A percentile compares a stretch with the other conserved stretches of the same genome.
Conservation (phyloP, 35 echinoderm and acorn worm species). For the Acanthaster planci region DNA sequence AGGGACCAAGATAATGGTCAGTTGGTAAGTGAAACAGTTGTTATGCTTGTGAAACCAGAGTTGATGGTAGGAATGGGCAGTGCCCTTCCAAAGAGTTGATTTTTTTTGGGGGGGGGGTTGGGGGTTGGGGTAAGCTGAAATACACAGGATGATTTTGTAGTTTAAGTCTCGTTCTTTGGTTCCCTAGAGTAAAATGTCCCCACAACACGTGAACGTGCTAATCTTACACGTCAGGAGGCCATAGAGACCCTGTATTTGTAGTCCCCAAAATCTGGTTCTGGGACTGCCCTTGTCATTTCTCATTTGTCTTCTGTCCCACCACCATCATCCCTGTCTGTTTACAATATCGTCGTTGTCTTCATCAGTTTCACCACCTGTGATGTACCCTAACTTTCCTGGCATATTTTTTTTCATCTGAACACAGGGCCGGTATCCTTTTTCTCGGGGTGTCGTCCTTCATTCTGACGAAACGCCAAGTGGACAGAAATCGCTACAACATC, state of each 20-base stretch:
- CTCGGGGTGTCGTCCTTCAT: slow-evolving; percentile 36
- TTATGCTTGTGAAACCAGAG: too few species aligned
- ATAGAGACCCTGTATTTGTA: neutral
- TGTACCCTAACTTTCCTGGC: too few species aligned
- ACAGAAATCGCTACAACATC: slow-evolving; percentile 46
- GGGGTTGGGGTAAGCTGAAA: too few species aligned
- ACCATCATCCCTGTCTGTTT: neutral
- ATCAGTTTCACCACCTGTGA: too few species aligned
- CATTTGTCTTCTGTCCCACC: neutral
- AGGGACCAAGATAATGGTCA: slow-evolving; percentile 51
- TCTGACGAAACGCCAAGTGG: slow-evolving; percentile 37
- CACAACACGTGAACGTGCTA: too few species aligned
- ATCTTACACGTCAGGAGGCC: neutral
- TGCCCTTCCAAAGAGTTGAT: too few species aligned
- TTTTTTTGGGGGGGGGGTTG: too few species aligned
- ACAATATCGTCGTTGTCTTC: neutral
- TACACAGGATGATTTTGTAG: too few species aligned
- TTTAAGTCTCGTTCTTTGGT: too few species aligned
- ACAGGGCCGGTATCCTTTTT: slow-evolving; percentile 45
- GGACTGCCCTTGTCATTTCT: neutral
- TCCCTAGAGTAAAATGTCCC: too few species aligned
- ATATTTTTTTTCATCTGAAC: neutral
- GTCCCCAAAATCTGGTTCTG: neutral
- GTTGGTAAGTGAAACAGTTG: slow-evolving; percentile 51
- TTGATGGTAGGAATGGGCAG: too few species aligned